Evolutionary conservation across 2,113 vertebrate genomes (phyloP), one percentile per base, ranked within the genome.

Genomic region (Vidua chalybeata): DNA sequence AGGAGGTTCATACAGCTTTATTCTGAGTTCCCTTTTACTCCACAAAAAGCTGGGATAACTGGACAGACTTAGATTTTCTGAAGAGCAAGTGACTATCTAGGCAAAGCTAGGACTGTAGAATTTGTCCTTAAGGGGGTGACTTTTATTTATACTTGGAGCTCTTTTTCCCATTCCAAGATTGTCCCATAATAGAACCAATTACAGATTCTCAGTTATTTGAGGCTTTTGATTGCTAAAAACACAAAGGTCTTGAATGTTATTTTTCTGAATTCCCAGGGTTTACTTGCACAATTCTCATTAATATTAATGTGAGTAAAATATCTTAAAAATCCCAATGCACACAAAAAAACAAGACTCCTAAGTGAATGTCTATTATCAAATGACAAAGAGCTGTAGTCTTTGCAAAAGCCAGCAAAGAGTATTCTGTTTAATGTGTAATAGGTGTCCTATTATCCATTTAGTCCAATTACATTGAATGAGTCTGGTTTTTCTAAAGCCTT

Each of bases 371-470:
- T 95, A 56, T 96, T 96, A 92, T 95, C 81, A 94, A 93, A 83
- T 86, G 76, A 95, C 93, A 97, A 95, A 97, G 89, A 96, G 85
- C 78, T 93, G 81, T 39, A 96, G 94, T 87, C 89, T 96, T 89
- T 83, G 89, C 84, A 94, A 94, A 90, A 96, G 92, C 85, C 41
- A 3, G 79, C 13, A 1, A 94, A 86, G 92, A 92, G 61, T 94
- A 81, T 95, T 95, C 94, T 89, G 73, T 94, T 92, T 96, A 93
- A 96, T 96, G 85, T 90, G 45, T 93, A 95, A 87, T 90, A 96
- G 96, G 85, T 94, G 94, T 93, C 85, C 92, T 94, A 94, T 97
- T 97, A 97, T 96, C 94, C 88, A 86, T 95, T 96, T 97, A 96
- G 90, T 95, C 94, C 94, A 96, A 96, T 96, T 96, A 90, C 85